Conservation (phyloP, 2,888 invertebrate species). For the Anaspis maculata region DNA sequence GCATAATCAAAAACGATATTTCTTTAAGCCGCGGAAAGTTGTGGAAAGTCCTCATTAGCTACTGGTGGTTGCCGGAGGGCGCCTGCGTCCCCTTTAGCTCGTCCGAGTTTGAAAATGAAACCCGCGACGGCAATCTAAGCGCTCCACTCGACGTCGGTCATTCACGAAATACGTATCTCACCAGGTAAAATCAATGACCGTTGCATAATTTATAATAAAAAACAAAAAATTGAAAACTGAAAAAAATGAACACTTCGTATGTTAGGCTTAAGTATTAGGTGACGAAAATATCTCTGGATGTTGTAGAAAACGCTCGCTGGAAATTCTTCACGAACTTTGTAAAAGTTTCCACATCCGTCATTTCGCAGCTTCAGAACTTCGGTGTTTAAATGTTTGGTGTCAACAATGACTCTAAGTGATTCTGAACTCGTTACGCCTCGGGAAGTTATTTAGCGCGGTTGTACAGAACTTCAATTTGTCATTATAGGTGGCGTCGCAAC, state of each 20-base stretch:
- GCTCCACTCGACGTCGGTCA: conserved; percentile 15
- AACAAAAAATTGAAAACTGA: no score
- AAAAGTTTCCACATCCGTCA: no score
- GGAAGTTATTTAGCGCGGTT: not conserved
- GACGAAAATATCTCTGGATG: no score
- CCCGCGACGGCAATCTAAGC: conserved; percentile 12
- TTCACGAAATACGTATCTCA: conserved; percentile 13
- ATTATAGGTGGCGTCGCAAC: no score
- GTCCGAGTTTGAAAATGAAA: conserved; percentile 14
- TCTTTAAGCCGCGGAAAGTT: no score
- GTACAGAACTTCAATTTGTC: conserved; percentile 2
- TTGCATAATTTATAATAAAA: not conserved
- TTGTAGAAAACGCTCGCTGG: no score
- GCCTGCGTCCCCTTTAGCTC: conserved; percentile 14
- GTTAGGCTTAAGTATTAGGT: no score
- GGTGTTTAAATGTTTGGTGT: not conserved
- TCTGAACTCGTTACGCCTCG: not conserved
- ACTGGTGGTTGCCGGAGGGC: conserved; percentile 3
- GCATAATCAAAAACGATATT: no score
- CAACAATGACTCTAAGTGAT: conserved; percentile 1
- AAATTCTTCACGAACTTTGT: no score
- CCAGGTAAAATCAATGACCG: conserved; percentile 8
- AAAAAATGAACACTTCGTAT: no score
- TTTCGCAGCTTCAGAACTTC: no score
- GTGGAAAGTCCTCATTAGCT: no score